Evolutionary conservation across 2,113 vertebrate species (phyloP).

Genomic region (Mionectes macconnelli): DNA sequence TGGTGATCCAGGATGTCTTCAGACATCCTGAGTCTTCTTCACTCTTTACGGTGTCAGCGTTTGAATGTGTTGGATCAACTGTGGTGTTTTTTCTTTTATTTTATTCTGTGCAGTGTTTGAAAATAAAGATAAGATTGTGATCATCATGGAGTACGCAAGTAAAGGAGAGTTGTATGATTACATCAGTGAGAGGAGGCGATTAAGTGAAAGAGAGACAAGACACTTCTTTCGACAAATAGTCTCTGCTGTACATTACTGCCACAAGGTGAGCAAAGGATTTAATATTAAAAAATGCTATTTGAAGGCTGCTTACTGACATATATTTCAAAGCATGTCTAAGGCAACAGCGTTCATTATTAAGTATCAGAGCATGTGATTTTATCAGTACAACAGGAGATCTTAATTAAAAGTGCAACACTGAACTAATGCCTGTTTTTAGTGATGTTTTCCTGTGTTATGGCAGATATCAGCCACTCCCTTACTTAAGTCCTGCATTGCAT

Average conservation of each 20-base stretch:
- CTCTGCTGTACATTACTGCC: slow-evolving; percentile 95
- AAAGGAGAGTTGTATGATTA: slow-evolving; percentile 98
- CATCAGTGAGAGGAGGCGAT: slow-evolving; percentile 90
- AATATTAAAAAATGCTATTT: neutral
- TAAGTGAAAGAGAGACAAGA: slow-evolving; percentile 91
- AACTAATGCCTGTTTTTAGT: neutral
- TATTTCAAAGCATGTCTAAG: slow-evolving; percentile 23
- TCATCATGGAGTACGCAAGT: slow-evolving; percentile 94
- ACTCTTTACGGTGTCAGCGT: neutral
- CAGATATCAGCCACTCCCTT: neutral
- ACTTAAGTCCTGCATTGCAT: neutral
- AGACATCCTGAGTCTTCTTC: neutral
- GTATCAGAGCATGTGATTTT: neutral
- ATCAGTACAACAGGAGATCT: neutral
- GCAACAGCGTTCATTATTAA: neutral
- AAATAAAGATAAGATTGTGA: slow-evolving; percentile 99
- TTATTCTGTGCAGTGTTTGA: slow-evolving; percentile 86
- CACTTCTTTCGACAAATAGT: slow-evolving; percentile 98
- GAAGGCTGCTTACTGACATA: neutral
- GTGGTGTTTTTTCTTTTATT: neutral
- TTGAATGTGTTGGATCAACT: neutral
- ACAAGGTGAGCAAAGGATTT: slow-evolving; percentile 82
- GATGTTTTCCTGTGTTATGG: neutral
- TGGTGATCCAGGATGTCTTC: neutral
- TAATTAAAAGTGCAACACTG: neutral